Evolutionary conservation across 2,888 invertebrate species (phyloP).

Genomic region (Leptopilina myrica): DNA sequence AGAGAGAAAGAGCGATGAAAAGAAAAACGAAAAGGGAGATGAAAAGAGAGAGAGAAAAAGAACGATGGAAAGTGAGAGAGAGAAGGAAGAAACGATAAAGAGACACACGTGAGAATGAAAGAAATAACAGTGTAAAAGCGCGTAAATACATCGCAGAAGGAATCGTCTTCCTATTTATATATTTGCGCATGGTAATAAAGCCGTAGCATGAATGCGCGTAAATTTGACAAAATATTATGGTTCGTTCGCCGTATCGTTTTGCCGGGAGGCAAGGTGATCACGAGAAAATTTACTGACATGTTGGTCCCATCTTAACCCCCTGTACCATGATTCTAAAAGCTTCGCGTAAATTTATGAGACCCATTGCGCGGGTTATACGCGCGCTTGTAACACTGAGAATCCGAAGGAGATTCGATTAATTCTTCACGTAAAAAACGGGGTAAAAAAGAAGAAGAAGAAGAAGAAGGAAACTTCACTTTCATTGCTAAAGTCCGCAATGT

Average conservation of each 20-base stretch:
- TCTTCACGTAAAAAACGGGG: slow-evolving; percentile 4
- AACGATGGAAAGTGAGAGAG: too few species aligned
- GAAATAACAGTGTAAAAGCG: slow-evolving; percentile 19
- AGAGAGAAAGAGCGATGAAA: too few species aligned
- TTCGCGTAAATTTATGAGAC: slow-evolving; percentile 33
- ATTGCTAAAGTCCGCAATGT: slow-evolving; percentile 12
- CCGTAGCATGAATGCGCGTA: slow-evolving; percentile 67
- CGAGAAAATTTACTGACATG: slow-evolving; percentile 67
- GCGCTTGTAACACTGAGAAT: slow-evolving; percentile 25
- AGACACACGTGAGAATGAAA: slow-evolving; percentile 15
- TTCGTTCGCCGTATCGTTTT: slow-evolving; percentile 54
- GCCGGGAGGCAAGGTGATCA: slow-evolving; percentile 66
- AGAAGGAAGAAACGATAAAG: too few species aligned
- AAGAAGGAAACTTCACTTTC: slow-evolving; percentile 4
- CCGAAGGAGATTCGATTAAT: slow-evolving; percentile 34
- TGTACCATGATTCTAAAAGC: slow-evolving; percentile 32
- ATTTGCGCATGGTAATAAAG: slow-evolving; percentile 67
- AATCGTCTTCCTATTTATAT: slow-evolving; percentile 39
- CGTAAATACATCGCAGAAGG: slow-evolving; percentile 9
- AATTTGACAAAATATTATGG: slow-evolving; percentile 71
- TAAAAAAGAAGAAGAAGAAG: background rate
- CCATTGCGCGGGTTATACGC: slow-evolving; percentile 29
- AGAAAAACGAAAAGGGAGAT: too few species aligned
- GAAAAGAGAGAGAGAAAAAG: too few species aligned
- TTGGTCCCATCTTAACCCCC: slow-evolving; percentile 57